These are phyloP conservation scores for Burhinus oedicnemus DNA, from an alignment of 2,113 vertebrate species.

Conservation along the genomic window DNA sequence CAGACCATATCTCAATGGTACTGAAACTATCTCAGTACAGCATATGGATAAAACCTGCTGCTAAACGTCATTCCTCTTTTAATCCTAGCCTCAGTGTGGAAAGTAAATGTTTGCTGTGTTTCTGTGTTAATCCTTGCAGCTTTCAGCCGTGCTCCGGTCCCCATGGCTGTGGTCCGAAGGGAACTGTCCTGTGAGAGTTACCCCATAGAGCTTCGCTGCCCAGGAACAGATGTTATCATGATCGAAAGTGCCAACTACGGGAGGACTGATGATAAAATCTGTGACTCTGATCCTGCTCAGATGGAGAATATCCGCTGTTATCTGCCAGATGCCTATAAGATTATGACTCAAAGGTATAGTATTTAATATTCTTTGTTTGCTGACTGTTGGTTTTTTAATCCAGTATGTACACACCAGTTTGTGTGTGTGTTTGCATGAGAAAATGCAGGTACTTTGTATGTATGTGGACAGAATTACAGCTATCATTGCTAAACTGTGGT, in stretches of 20 bases:
- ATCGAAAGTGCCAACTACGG: conserved; percentile 99
- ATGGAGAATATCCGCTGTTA: conserved; percentile 99
- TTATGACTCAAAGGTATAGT: conserved; percentile 96
- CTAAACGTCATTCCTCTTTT: neutral
- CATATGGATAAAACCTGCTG: neutral
- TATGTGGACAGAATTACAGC: neutral
- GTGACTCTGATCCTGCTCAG: conserved; percentile 96
- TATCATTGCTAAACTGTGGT: neutral
- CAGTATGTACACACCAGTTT: neutral
- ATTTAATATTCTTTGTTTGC: conserved; percentile 1
- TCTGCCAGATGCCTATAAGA: conserved; percentile 98
- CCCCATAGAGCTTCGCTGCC: conserved; percentile 97
- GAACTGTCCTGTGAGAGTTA: conserved; percentile 98
- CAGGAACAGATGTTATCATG: conserved; percentile 98
- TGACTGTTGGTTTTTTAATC: neutral
- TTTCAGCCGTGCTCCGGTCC: conserved; percentile 95
- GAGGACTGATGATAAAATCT: conserved; percentile 97
- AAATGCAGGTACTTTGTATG: neutral
- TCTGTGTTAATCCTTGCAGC: conserved; percentile 73
- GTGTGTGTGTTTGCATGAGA: conserved; percentile 10
- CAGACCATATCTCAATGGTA: neutral
- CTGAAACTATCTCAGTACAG: neutral
- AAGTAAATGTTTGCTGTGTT: neutral
- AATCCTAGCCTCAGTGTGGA: neutral
- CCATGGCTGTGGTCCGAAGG: conserved; percentile 97